phyloP scores from a whole-genome alignment of 2,888 invertebrate species.

The Helicoverpa assulta region DNA sequence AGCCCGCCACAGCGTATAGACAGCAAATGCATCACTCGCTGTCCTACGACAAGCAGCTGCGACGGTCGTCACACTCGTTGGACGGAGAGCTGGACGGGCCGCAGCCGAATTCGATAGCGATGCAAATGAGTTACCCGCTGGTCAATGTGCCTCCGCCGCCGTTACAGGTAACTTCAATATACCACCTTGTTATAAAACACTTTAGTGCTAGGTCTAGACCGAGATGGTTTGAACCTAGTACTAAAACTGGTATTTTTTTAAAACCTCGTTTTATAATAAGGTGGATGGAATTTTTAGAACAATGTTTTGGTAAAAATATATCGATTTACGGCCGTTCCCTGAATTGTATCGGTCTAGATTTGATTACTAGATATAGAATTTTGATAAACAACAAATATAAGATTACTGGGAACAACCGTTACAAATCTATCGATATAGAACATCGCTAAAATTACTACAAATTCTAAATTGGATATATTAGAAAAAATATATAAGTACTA shows the following conservation, averaged over 20 bases:
- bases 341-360: too few relatives aligned
- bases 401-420: not conserved
- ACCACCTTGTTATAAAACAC: too few relatives aligned
- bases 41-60: constrained; percentile 71
- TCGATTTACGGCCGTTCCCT: not conserved
- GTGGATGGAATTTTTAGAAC: constrained; percentile 41
- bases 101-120: constrained; percentile 91
- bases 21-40: constrained; percentile 82
- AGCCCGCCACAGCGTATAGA: constrained; percentile 63
- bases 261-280: too few relatives aligned
- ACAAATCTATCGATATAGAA: not conserved
- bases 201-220: too few relatives aligned
- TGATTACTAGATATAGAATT: too few relatives aligned
- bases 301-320: constrained; percentile 5
- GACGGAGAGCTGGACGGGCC: constrained; percentile 84
- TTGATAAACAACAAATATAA: too few relatives aligned
- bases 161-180: constrained; percentile 75
- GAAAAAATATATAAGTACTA: not conserved
- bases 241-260: too few relatives aligned
- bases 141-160: constrained; percentile 90
- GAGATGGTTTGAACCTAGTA: too few relatives aligned
- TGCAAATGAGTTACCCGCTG: constrained; percentile 92
- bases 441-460: not conserved
- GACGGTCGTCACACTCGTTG: constrained; percentile 82
- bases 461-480: not conserved